A percentile compares a stretch with the other conserved stretches of the same genome.
Conservation (phyloP, 2,888 invertebrate species). For the Gasteruption jaculator region DNA sequence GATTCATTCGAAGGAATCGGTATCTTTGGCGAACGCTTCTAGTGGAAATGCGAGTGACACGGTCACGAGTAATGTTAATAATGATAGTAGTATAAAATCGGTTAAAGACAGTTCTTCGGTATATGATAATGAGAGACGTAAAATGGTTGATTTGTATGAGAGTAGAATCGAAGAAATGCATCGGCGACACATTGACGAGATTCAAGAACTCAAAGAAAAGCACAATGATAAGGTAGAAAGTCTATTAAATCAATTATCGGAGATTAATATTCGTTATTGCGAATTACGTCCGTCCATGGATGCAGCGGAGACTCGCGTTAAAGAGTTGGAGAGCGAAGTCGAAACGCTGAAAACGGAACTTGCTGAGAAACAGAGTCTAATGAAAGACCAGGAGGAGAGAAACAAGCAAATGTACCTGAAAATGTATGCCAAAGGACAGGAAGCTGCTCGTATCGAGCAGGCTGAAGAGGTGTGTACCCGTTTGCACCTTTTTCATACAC, state of each 20-base stretch:
- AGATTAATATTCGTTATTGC: conserved; percentile 74
- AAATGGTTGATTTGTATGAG: conserved; percentile 68
- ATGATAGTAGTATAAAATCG: conserved; percentile 6
- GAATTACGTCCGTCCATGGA: conserved; percentile 72
- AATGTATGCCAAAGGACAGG: conserved; percentile 79
- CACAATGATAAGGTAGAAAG: conserved; percentile 73
- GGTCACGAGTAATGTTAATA: not conserved
- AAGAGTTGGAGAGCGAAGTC: conserved; percentile 67
- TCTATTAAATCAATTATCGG: conserved; percentile 66
- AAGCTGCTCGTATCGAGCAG: conserved; percentile 71
- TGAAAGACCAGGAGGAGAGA: conserved; percentile 68
- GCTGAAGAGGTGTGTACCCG: conserved; percentile 67
- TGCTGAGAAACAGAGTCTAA: conserved; percentile 61
- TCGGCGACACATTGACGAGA: conserved; percentile 60
- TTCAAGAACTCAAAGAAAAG: conserved; percentile 71
- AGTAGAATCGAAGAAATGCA: conserved; percentile 72
- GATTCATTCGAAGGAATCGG: conserved; percentile 73
- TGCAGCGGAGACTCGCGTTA: conserved; percentile 66
- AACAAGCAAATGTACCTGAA: conserved; percentile 75
- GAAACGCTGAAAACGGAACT: conserved; percentile 67
- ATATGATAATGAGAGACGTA: conserved; percentile 65
- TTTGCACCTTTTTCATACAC: conserved; percentile 6
- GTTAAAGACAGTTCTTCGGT: conserved; percentile 22
- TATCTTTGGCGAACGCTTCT: conserved; percentile 34
- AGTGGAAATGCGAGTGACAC: conserved; percentile 1